Evolutionary conservation across 2,888 invertebrate genomes (phyloP).

Genomic region (Nemoura dubitans): DNA sequence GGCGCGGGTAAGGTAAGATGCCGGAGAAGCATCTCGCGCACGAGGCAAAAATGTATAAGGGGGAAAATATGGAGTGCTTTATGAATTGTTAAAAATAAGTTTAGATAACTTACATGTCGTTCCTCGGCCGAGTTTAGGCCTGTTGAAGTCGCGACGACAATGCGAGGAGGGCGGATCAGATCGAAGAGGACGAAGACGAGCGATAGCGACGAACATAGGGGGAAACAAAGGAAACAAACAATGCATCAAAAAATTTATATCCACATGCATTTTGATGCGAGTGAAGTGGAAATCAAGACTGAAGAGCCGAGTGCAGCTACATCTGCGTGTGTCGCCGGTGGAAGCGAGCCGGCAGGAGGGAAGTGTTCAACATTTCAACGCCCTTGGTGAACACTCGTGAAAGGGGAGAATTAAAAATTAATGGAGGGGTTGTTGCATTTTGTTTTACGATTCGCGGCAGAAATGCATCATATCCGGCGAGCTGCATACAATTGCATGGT

Average conservation of each 20-base stretch:
- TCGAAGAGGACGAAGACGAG: not conserved
- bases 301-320: not conserved
- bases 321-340: not conserved
- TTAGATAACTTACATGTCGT: constrained; percentile 69
- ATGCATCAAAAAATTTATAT: constrained; percentile 41
- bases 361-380: not conserved
- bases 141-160: constrained; percentile 55
- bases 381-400: not conserved
- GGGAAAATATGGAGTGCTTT: not conserved
- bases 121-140: constrained; percentile 72
- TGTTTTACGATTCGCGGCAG: constrained; percentile 21
- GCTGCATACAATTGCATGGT: too few relatives aligned
- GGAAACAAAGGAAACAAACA: constrained; percentile 39
- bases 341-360: not conserved
- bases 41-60: not conserved
- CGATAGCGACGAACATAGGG: constrained; percentile 20
- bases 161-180: not conserved
- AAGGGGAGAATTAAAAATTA: constrained; percentile 23
- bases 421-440: constrained; percentile 27
- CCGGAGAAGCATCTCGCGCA: not conserved
- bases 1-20: not conserved
- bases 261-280: constrained; percentile 9
- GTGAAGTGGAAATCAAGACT: constrained; percentile 23
- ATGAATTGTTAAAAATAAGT: constrained; percentile 32
- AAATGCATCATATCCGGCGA: not conserved